Evolutionary conservation across 2,113 vertebrate genomes (phyloP), one percentile per base, ranked within the genome.

Genomic region (Aegithalos caudatus): DNA sequence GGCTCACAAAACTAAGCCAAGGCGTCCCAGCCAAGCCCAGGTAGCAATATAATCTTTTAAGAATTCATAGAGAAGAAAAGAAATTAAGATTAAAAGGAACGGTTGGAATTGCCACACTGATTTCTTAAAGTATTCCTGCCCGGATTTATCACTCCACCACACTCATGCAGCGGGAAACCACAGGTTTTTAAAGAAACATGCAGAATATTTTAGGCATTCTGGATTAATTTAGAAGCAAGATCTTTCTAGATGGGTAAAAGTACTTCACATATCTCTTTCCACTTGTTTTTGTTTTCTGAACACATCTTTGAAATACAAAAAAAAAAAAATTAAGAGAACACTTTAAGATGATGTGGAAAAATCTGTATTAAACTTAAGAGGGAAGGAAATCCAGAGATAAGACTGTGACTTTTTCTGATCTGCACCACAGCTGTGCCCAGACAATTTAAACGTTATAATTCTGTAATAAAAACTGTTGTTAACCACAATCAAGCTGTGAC

Each of bases 401-500:
- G 28, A 86, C 29, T 25, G 8, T 0, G 25, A 57, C 28, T 37
- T 90, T 29, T 90, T 79, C 74, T 86, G 54, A 77, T 58, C 45
- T 45, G 64, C 42, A 50, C 29, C 54, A 31, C 1, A 81, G 65
- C 38, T 62, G 37, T 70, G 37, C 50, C 28, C 47, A 76, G n/a
- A 87, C 77, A 90, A 69, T 14, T 25, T 53, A 80, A 88, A 61
- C 18, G n/a, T 11, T 42, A 88, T 2, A 10, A 67, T 70, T 86
- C 85, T 33, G 33, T 70, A 81, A 88, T 90, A 95, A 69, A 83
- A 94, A 65, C 42, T 73, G 35, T 31, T 72, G 62, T 40, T 61
- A 94, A 73, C 35, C 44, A 81, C 67, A 77, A 64, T 37, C 84
- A 45, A 65, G 88, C 74, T 86, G 54, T 25, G 35, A 95, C 88